Conservation (phyloP, 2,888 invertebrate species). For the Barypeithes pellucidus region DNA sequence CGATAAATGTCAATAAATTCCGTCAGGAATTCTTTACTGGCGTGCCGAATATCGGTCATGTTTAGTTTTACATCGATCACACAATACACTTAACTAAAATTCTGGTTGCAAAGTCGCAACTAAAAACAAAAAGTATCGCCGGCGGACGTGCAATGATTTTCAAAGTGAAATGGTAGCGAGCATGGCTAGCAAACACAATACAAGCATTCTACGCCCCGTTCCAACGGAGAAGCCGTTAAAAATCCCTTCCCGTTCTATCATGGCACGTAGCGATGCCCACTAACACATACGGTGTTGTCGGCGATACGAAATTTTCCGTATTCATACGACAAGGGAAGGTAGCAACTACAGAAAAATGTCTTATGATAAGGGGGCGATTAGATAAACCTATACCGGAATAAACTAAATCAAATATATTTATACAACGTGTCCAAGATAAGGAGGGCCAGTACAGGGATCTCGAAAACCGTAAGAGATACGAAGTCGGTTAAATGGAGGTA, state of each 20-base stretch:
- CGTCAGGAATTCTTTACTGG: background rate
- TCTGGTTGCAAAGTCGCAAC: too few relatives aligned
- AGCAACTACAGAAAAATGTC: too few relatives aligned
- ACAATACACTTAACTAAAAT: background rate
- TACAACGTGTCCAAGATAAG: too few relatives aligned
- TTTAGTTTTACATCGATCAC: background rate
- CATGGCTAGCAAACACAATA: background rate
- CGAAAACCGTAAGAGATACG: too few relatives aligned
- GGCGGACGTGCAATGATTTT: background rate
- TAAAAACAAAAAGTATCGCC: too few relatives aligned
- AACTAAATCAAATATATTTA: too few relatives aligned
- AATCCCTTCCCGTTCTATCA: slow-evolving; percentile 2
- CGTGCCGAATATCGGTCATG: background rate
- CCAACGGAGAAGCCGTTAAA: background rate
- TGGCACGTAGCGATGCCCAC: background rate
- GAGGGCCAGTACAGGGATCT: too few relatives aligned
- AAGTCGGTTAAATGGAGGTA: too few relatives aligned
- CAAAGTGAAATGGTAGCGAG: background rate
- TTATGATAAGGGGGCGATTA: too few relatives aligned
- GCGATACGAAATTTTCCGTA: too few relatives aligned
- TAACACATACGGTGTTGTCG: background rate
- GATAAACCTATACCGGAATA: too few relatives aligned
- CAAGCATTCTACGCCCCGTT: background rate
- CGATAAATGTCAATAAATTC: background rate
- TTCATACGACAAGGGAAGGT: too few relatives aligned